Conservation (phyloP, 2,113 vertebrate genomes). For the Mesembrinibis cayennensis region DNA sequence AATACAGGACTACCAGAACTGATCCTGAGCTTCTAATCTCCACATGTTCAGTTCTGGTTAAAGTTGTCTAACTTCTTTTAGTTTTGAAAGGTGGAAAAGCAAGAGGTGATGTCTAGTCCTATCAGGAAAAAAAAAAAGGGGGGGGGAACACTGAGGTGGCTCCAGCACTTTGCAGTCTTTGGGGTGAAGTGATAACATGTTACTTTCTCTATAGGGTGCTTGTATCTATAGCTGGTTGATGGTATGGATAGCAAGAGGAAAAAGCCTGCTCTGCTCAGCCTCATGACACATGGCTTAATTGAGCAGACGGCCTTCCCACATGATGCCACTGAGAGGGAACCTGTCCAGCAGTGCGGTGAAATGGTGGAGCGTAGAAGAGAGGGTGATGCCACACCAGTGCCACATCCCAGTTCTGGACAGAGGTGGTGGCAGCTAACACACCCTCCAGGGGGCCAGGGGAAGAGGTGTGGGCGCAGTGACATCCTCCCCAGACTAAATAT, state of each 20-base stretch:
- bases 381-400: background rate
- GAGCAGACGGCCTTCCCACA: background rate
- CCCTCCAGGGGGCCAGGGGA: background rate
- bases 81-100: background rate
- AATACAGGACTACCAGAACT: background rate
- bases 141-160: background rate
- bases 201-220: background rate
- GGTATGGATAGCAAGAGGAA: background rate
- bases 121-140: too few species aligned
- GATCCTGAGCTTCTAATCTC: background rate
- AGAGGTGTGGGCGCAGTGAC: background rate
- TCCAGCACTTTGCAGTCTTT: background rate
- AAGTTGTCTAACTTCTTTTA: background rate
- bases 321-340: background rate
- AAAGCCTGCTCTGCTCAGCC: background rate
- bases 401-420: background rate
- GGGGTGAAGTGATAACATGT: background rate
- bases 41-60: background rate
- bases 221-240: background rate
- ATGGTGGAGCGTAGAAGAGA: background rate
- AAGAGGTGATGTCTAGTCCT: background rate
- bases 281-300: accelerated
- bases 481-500: background rate
- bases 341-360: background rate
- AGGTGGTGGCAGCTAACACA: background rate